These are phyloP conservation scores for Plebejus argus DNA, from an alignment of 2,888 invertebrate genomes.

Conservation along the genomic window DNA sequence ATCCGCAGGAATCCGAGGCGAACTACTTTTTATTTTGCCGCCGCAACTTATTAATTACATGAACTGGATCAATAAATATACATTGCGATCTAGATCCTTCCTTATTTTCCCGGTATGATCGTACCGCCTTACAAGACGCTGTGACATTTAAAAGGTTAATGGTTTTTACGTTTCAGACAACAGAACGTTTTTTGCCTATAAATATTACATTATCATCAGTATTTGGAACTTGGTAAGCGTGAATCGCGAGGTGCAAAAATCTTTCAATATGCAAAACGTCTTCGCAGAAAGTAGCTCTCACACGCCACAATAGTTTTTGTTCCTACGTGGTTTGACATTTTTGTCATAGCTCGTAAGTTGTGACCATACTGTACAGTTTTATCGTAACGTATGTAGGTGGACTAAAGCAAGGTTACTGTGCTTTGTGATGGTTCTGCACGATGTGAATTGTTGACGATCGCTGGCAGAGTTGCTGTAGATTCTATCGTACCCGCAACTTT, in stretches of 20 bases:
- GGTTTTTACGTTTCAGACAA: background rate
- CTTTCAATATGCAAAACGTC: background rate
- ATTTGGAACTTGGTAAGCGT: background rate
- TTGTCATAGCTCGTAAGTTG: too few species aligned
- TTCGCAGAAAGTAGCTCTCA: background rate
- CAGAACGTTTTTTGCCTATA: too few species aligned
- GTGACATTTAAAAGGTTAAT: background rate
- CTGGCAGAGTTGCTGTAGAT: background rate
- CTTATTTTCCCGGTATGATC: background rate
- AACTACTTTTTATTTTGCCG: constrained; percentile 16
- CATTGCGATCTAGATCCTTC: constrained; percentile 8
- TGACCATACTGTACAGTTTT: background rate
- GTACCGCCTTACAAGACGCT: background rate
- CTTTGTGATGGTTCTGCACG: background rate
- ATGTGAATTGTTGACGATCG: background rate
- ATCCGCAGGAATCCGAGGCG: constrained; percentile 15
- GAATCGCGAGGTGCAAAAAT: background rate
- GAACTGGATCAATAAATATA: constrained; percentile 9
- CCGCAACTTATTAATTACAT: background rate
- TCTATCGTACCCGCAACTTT: background rate
- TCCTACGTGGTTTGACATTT: background rate
- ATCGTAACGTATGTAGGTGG: too few species aligned
- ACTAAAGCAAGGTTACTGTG: background rate
- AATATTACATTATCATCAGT: background rate
- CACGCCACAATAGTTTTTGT: constrained; percentile 2